Percentiles rank a stretch among this genome's conserved stretches.
phyloP scores from a whole-genome alignment of 2,113 vertebrate genomes.

The Gallinago undulata region DNA sequence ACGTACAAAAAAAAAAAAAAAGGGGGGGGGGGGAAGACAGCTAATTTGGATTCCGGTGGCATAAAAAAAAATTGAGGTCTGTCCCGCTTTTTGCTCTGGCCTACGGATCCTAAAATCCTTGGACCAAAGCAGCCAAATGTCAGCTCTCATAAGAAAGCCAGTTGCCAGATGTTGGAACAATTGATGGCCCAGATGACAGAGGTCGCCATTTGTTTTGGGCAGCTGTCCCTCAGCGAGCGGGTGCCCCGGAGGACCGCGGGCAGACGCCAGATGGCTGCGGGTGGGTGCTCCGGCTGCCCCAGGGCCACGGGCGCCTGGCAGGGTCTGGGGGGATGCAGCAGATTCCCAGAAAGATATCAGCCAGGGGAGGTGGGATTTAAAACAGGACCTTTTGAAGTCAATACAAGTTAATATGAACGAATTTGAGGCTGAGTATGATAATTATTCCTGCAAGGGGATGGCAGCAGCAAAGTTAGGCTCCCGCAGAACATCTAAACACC shows the following conservation, averaged over 20 bases:
- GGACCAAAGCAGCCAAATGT: not conserved
- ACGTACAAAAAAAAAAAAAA: not conserved
- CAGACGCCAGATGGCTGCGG: slow-evolving; percentile 54
- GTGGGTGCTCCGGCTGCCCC: not conserved
- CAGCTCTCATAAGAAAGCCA: slow-evolving; percentile 31
- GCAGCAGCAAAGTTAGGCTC: not conserved
- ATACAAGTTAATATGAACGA: not conserved
- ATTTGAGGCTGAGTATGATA: not conserved
- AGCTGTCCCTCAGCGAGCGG: not conserved
- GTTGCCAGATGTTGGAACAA: slow-evolving; percentile 66
- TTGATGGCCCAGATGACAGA: slow-evolving; percentile 62
- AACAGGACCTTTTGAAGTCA: not conserved
- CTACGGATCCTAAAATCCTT: not conserved
- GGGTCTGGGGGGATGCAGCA: not conserved
- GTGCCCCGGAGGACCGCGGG: not conserved
- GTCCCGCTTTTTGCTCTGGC: not conserved
- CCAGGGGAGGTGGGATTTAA: not conserved
- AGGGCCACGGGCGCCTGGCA: not conserved
- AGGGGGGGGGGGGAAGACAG: no score
- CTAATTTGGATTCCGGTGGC: not conserved
- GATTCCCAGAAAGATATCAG: not conserved
- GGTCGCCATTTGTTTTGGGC: slow-evolving; percentile 58
- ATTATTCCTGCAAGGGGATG: not conserved
- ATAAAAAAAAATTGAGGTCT: not conserved
- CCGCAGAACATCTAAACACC: not conserved